Percentiles rank a stretch among this genome's conserved stretches.
Conservation (phyloP, 1,140 invertebrate genomes). For the Heliconius hermathena region DNA sequence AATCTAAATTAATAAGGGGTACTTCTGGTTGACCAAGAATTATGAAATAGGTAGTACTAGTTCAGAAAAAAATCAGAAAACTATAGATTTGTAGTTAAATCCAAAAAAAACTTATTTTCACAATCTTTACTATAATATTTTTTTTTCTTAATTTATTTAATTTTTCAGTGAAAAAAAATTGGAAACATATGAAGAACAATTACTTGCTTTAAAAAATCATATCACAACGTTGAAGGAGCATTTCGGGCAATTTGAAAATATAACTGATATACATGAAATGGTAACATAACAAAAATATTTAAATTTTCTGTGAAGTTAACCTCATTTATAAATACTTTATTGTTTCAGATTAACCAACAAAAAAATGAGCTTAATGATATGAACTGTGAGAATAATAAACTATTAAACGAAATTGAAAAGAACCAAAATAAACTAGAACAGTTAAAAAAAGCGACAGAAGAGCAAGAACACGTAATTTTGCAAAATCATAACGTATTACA, state of each 20-base stretch:
- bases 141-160: background rate
- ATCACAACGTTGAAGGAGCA: conserved; percentile 60
- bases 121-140: background rate
- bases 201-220: conserved; percentile 54
- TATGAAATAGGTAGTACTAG: too few relatives aligned
- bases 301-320: background rate
- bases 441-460: conserved; percentile 40
- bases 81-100: too few relatives aligned
- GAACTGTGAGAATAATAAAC: conserved; percentile 50
- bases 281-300: conserved; percentile 42
- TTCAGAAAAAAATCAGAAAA: too few relatives aligned
- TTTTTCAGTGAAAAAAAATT: conserved; percentile 58
- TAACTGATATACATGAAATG: conserved; percentile 56
- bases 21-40: too few relatives aligned
- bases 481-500: conserved; percentile 58
- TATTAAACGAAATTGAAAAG: conserved; percentile 52
- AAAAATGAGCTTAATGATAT: conserved; percentile 51
- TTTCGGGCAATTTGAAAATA: conserved; percentile 60
- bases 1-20: too few relatives aligned
- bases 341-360: conserved; percentile 43
- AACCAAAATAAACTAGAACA: conserved; percentile 54
- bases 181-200: conserved; percentile 60
- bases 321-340: background rate
- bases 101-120: too few relatives aligned
- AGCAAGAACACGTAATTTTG: conserved; percentile 53